phyloP scores from a whole-genome alignment of 2,888 invertebrate genomes.

The Galerucella nymphaeae region DNA sequence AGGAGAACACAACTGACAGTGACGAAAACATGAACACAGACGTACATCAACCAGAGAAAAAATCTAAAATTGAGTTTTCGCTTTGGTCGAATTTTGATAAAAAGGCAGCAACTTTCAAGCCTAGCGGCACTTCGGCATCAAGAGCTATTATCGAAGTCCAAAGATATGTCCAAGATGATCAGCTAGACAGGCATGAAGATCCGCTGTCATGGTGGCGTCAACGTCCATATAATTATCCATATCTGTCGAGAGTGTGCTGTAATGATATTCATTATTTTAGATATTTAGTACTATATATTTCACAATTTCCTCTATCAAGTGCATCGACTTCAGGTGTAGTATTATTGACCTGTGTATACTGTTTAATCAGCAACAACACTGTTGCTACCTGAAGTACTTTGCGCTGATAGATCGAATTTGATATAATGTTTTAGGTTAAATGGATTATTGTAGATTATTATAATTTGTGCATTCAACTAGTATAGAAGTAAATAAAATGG shows the following conservation, averaged over 20 bases:
- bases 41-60: slow-evolving; percentile 8
- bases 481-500: too few species aligned
- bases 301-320: too few species aligned
- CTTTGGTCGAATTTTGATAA: slow-evolving; percentile 26
- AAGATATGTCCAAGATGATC: slow-evolving; percentile 28
- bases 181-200: slow-evolving; percentile 17
- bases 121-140: slow-evolving; percentile 20
- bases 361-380: too few species aligned
- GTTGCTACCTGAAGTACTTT: too few species aligned
- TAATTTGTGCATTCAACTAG: too few species aligned
- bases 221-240: slow-evolving; percentile 15
- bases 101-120: slow-evolving; percentile 12
- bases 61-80: slow-evolving; percentile 17
- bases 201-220: slow-evolving; percentile 28
- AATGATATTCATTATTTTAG: too few species aligned
- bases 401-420: too few species aligned
- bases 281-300: too few species aligned
- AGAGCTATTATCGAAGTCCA: slow-evolving; percentile 31
- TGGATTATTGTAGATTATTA: too few species aligned
- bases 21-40: not conserved
- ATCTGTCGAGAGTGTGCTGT: slow-evolving; percentile 11
- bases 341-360: too few species aligned
- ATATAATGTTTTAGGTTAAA: too few species aligned
- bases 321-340: too few species aligned
- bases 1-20: slow-evolving; percentile 8